Conservation (phyloP, 2,888 invertebrate species). For the Dryobotodes eremita region DNA sequence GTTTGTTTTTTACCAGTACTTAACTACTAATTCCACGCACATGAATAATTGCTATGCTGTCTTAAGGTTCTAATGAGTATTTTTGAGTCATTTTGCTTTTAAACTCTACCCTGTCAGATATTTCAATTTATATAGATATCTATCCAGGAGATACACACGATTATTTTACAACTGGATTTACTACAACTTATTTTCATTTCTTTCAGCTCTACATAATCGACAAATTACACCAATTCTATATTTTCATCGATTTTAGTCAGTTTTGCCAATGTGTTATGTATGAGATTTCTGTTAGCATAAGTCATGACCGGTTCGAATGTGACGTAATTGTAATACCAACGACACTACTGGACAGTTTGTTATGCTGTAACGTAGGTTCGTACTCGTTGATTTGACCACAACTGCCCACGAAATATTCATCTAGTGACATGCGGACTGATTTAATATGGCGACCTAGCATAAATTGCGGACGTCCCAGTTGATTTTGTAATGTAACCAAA, state of each 20-base stretch:
- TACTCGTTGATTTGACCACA: constrained; percentile 32
- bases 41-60: neutral
- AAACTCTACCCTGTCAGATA: no score
- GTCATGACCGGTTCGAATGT: constrained; percentile 30
- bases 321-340: constrained; percentile 37
- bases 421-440: constrained; percentile 32
- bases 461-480: constrained; percentile 28
- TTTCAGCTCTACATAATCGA: neutral
- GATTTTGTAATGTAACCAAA: constrained; percentile 32
- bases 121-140: no score
- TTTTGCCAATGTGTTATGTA: neutral
- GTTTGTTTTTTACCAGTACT: neutral
- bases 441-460: constrained; percentile 36
- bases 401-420: constrained; percentile 44
- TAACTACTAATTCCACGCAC: neutral
- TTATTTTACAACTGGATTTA: no score
- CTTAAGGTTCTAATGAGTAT: neutral
- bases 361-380: neutral
- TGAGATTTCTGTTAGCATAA: constrained; percentile 14
- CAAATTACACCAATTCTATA: neutral
- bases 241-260: neutral
- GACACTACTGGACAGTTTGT: constrained; percentile 17
- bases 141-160: no score
- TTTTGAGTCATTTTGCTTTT: neutral
- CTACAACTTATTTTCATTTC: no score